Conservation (phyloP, 2,113 vertebrate species). For the Melanerpes aurifrons region DNA sequence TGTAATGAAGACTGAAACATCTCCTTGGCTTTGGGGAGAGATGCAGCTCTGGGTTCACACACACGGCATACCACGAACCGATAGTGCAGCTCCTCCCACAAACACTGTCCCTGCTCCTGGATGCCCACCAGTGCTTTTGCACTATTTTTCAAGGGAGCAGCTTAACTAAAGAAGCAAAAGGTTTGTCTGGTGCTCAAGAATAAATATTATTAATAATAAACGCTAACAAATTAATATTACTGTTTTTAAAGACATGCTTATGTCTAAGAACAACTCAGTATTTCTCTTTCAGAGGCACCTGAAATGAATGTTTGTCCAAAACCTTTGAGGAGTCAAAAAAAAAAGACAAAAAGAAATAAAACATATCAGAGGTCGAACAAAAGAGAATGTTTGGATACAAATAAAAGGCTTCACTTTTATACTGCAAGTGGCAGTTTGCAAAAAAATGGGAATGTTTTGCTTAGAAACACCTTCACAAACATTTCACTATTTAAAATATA, state of each 20-base stretch:
- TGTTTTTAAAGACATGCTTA: neutral
- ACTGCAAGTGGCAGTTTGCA: neutral
- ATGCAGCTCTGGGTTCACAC: neutral
- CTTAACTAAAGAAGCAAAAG: neutral
- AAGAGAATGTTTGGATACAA: neutral
- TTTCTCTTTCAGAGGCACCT: neutral
- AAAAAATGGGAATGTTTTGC: neutral
- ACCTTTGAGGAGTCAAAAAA: neutral
- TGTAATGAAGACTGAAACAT: neutral
- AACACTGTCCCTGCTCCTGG: neutral
- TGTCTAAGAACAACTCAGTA: neutral
- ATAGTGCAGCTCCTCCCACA: neutral
- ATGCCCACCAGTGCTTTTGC: neutral
- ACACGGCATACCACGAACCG: accelerated
- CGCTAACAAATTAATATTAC: neutral
- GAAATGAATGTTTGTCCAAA: neutral
- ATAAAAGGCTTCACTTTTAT: neutral
- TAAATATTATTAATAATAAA: neutral
- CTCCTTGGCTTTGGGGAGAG: neutral
- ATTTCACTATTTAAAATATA: neutral
- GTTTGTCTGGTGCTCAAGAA: neutral
- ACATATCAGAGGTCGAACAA: neutral
- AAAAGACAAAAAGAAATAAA: neutral
- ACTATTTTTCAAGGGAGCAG: neutral
- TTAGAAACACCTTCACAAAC: constrained; percentile 9